A percentile compares a stretch with the other conserved stretches of the same genome.
Conservation (phyloP, 2,888 invertebrate species). For the Osedax fenrisi region DNA sequence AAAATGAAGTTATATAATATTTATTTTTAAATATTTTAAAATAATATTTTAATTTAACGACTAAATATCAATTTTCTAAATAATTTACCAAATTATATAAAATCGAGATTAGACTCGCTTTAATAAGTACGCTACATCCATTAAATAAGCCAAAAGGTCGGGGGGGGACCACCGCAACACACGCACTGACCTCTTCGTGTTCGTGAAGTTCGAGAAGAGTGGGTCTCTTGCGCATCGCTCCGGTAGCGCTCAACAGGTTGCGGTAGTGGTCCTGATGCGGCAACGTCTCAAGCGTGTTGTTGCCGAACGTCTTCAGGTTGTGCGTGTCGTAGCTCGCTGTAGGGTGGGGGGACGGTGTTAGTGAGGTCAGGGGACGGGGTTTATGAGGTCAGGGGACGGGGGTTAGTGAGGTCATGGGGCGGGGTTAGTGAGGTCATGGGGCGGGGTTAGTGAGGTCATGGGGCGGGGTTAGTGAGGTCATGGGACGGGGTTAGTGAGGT, state of each 20-base stretch:
- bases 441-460: background rate
- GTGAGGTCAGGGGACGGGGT: background rate
- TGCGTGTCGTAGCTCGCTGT: slow-evolving; percentile 57
- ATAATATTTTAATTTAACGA: no score
- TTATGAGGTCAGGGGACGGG: no score
- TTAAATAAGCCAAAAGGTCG: no score
- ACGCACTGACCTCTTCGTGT: slow-evolving; percentile 1
- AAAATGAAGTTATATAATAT: no score
- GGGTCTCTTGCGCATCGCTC: slow-evolving; percentile 38
- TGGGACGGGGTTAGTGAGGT: no score
- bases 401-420: no score
- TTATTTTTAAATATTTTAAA: no score
- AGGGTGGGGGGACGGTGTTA: background rate
- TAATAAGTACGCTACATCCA: background rate
- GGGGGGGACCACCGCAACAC: no score
- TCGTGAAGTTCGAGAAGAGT: slow-evolving; percentile 37
- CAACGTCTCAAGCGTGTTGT: slow-evolving; percentile 64
- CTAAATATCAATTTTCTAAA: no score
- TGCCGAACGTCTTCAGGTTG: slow-evolving; percentile 43
- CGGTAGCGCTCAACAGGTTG: slow-evolving; percentile 55
- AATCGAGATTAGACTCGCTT: no score
- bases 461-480: background rate
- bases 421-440: background rate
- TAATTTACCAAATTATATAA: no score
- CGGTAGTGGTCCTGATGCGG: slow-evolving; percentile 73